phyloP scores from a whole-genome alignment of 2,797 vertebrate species.

The Melanotaenia nigrans region DNA sequence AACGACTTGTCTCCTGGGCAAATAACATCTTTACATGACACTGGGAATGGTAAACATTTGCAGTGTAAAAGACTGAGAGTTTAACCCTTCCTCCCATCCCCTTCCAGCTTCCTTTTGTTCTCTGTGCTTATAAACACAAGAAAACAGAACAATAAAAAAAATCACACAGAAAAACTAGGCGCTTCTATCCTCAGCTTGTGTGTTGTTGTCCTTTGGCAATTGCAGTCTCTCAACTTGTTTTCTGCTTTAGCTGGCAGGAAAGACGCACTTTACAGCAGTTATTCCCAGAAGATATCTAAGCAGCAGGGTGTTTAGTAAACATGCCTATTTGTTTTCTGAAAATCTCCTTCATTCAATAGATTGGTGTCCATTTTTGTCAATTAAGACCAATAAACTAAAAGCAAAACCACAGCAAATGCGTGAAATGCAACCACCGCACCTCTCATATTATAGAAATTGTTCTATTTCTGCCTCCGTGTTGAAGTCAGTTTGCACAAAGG shows the following conservation, averaged over 20 bases:
- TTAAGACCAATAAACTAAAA: conserved; percentile 67
- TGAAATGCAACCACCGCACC: conserved; percentile 22
- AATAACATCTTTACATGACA: conserved; percentile 73
- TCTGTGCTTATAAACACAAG: conserved; percentile 67
- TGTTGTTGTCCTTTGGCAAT: conserved; percentile 79
- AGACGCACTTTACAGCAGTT: conserved; percentile 62
- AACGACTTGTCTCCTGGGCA: conserved; percentile 73
- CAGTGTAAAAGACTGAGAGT: conserved; percentile 72
- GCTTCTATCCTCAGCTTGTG: conserved; percentile 56
- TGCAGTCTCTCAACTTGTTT: conserved; percentile 77
- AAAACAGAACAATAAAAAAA: conserved; percentile 68
- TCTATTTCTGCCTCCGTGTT: conserved; percentile 49
- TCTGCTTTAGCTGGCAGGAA: conserved; percentile 71
- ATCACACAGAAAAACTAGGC: conserved; percentile 48
- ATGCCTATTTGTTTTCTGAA: conserved; percentile 65
- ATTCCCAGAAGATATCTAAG: conserved; percentile 71
- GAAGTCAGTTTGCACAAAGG: conserved; percentile 33
- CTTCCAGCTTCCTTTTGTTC: conserved; percentile 68
- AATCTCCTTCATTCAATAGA: conserved; percentile 35
- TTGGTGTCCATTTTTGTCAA: conserved; percentile 61
- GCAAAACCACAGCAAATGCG: conserved; percentile 35
- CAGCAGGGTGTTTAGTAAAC: conserved; percentile 68
- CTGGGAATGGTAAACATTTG: conserved; percentile 84
- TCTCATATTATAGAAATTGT: conserved; percentile 37
- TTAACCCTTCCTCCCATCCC: conserved; percentile 64